Percentiles rank a stretch among this genome's conserved stretches.
Evolutionary conservation across 1,140 invertebrate genomes (phyloP).

Genomic region (Mercenaria mercenaria): DNA sequence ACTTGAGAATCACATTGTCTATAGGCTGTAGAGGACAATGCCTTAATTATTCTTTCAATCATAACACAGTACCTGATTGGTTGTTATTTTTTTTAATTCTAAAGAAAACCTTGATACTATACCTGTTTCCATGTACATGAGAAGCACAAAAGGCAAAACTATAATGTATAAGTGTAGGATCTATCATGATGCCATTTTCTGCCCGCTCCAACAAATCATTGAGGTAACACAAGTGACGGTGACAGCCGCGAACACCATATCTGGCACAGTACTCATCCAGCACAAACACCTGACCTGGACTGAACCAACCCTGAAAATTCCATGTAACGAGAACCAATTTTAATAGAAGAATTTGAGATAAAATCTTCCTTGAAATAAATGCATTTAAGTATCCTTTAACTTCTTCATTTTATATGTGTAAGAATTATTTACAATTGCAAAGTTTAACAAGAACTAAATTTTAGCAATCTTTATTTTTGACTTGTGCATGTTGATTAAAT

Average conservation of each 20-base stretch:
- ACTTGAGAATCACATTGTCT: no score
- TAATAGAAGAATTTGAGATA: not conserved
- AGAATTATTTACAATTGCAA: not conserved
- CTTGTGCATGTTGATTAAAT: no score
- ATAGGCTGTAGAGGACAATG: no score
- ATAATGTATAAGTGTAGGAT: constrained; percentile 99
- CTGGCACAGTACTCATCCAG: constrained; percentile 99
- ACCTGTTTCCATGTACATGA: constrained; percentile 99
- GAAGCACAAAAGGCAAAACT: constrained; percentile 99
- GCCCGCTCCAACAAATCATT: constrained; percentile 97
- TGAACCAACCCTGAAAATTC: constrained; percentile 97
- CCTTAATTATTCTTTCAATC: no score
- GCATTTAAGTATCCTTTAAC: not conserved
- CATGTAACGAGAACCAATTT: no score
- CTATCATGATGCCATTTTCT: constrained; percentile 97
- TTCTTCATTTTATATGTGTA: not conserved
- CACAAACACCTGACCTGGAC: constrained; percentile 99
- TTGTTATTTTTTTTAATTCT: no score
- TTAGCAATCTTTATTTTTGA: no score
- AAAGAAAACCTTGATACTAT: no score
- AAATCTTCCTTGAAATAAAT: not conserved
- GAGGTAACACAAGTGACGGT: constrained; percentile 98
- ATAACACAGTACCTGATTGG: no score
- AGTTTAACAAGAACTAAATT: no score
- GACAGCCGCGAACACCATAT: constrained; percentile 99